These are phyloP conservation scores for Euthynnus affinis DNA, from an alignment of 2,797 vertebrate species.

Conservation along the genomic window DNA sequence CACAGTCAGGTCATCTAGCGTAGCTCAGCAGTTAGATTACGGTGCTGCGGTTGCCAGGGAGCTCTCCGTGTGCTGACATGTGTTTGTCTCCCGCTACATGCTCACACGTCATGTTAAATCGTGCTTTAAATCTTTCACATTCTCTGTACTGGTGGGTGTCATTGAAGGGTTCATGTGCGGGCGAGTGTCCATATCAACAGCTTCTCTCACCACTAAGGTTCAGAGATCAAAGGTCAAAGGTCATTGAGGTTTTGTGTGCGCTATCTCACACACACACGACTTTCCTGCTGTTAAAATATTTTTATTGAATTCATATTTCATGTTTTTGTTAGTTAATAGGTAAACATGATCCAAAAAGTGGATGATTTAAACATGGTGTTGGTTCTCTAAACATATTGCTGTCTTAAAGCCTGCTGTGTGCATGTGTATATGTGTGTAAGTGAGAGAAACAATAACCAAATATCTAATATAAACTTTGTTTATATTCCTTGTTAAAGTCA, in stretches of 20 bases:
- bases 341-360: too few relatives aligned
- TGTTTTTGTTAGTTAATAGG: too few relatives aligned
- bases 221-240: slow-evolving; percentile 29
- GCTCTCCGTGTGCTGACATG: neutral
- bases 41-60: neutral
- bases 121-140: neutral
- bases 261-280: neutral
- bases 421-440: too few relatives aligned
- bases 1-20: slow-evolving; percentile 7
- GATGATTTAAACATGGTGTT: too few relatives aligned
- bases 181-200: neutral
- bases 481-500: too few relatives aligned
- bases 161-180: slow-evolving; percentile 5
- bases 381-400: too few relatives aligned
- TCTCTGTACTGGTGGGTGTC: neutral
- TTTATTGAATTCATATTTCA: too few relatives aligned
- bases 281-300: too few relatives aligned
- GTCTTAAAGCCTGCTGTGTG: too few relatives aligned
- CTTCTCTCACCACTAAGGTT: neutral
- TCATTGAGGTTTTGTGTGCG: neutral
- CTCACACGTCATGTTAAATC: slow-evolving; percentile 6
- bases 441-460: too few relatives aligned
- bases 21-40: neutral
- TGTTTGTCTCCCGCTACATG: neutral
- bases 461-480: too few relatives aligned